phyloP scores from a whole-genome alignment of 2,888 invertebrate genomes.

The Lithophane leautieri region DNA sequence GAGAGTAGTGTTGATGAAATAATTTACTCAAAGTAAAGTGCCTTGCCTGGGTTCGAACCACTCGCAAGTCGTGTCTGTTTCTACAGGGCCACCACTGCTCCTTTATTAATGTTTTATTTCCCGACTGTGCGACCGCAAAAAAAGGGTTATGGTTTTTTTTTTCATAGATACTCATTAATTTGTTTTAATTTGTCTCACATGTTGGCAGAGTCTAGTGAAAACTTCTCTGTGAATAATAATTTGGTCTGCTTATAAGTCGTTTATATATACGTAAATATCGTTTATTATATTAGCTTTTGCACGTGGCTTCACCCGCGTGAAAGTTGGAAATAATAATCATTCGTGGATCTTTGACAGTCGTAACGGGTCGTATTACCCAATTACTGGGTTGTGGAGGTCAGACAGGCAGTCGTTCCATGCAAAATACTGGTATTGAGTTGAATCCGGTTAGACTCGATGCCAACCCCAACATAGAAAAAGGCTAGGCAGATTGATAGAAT shows the following conservation, averaged over 20 bases:
- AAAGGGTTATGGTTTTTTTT: too few species aligned
- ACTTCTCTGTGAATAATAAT: not conserved
- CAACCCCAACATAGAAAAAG: too few species aligned
- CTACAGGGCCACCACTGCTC: not conserved
- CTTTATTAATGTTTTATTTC: not conserved
- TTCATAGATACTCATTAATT: not conserved
- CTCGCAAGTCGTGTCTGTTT: not conserved
- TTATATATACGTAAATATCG: too few species aligned
- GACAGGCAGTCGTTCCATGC: too few species aligned
- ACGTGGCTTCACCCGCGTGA: not conserved
- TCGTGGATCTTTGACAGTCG: too few species aligned
- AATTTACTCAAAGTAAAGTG: too few species aligned
- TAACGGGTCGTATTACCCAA: too few species aligned
- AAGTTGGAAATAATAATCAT: not conserved
- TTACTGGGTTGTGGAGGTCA: too few species aligned
- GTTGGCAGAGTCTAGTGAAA: not conserved
- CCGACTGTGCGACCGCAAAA: too few species aligned
- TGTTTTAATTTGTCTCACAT: not conserved
- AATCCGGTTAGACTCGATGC: too few species aligned
- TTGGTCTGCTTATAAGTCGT: not conserved
- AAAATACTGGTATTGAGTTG: too few species aligned
- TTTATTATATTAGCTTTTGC: not conserved
- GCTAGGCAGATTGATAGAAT: not conserved
- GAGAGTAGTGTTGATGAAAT: too few species aligned
- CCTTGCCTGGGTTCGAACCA: not conserved